These are phyloP conservation scores for Leptopilina syphax DNA, from an alignment of 2,888 invertebrate species.

Conservation along the genomic window DNA sequence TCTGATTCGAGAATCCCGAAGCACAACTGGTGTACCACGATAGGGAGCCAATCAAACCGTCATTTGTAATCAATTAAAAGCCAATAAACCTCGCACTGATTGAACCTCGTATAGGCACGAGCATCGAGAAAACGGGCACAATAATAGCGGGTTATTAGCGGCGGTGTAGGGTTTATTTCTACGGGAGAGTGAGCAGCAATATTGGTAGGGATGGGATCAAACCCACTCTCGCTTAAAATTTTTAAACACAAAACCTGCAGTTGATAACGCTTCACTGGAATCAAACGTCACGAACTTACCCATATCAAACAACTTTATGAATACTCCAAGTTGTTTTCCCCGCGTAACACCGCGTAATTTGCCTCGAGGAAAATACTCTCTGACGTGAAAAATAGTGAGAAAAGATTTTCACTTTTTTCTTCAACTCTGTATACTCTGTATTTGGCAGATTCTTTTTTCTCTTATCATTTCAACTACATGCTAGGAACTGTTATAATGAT, in stretches of 20 bases:
- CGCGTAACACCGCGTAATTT: not conserved
- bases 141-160: conserved; percentile 74
- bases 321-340: conserved; percentile 35
- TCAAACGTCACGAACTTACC: conserved; percentile 36
- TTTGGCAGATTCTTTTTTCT: not conserved
- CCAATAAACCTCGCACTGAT: conserved; percentile 74
- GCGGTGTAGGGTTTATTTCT: conserved; percentile 69
- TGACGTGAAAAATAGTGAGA: conserved; percentile 1
- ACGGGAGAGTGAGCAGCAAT: conserved; percentile 55
- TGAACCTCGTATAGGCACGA: conserved; percentile 66
- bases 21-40: conserved; percentile 53
- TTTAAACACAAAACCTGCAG: conserved; percentile 39
- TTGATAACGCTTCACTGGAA: conserved; percentile 38
- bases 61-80: conserved; percentile 77
- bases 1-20: conserved; percentile 53
- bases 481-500: no score
- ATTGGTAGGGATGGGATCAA: conserved; percentile 35
- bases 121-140: conserved; percentile 69
- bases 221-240: conserved; percentile 7
- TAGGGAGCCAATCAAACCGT: conserved; percentile 72
- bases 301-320: conserved; percentile 37
- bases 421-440: not conserved
- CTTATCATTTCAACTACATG: not conserved
- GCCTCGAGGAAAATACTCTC: conserved; percentile 29
- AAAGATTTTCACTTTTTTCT: not conserved